Percentiles rank a stretch among this genome's conserved stretches.
phyloP scores from a whole-genome alignment of 2,888 invertebrate species.

The Smittia sp. region DNA sequence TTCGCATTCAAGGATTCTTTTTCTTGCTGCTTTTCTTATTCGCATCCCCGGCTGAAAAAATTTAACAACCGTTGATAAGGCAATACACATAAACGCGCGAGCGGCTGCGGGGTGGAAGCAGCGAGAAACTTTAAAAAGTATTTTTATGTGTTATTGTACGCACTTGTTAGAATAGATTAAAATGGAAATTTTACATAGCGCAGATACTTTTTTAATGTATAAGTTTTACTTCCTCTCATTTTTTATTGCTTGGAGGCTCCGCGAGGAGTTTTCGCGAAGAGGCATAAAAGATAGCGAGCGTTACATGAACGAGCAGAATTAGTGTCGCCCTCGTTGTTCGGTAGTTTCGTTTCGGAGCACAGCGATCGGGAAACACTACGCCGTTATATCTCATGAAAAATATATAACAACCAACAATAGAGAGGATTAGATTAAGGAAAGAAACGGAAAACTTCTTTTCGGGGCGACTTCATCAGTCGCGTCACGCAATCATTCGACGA shows the following conservation, averaged over 20 bases:
- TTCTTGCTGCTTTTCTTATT: not conserved
- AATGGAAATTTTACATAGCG: slow-evolving; percentile 35
- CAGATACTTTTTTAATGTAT: slow-evolving; percentile 33
- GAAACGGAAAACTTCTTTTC: slow-evolving; percentile 31
- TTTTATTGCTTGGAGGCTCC: not conserved
- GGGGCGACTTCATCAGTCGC: not conserved
- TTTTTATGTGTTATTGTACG: slow-evolving; percentile 40
- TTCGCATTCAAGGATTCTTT: slow-evolving; percentile 16
- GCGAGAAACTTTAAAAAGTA: slow-evolving; percentile 40
- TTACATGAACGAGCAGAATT: not conserved
- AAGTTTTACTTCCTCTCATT: slow-evolving; percentile 30
- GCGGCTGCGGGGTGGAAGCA: not conserved
- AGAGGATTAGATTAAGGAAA: slow-evolving; percentile 39
- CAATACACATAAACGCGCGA: slow-evolving; percentile 32
- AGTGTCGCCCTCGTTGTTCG: not conserved
- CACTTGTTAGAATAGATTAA: slow-evolving; percentile 41
- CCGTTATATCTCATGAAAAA: slow-evolving; percentile 1
- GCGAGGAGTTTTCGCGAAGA: no score
- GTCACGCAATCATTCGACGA: not conserved
- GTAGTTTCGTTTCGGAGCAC: not conserved
- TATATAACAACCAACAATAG: slow-evolving; percentile 33
- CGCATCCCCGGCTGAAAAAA: slow-evolving; percentile 28
- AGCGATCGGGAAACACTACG: slow-evolving; percentile 5
- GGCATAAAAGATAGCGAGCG: slow-evolving; percentile 10
- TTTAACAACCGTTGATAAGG: slow-evolving; percentile 39